These are phyloP conservation scores for Pandemis corylana DNA, from an alignment of 2,888 invertebrate species.

Conservation along the genomic window DNA sequence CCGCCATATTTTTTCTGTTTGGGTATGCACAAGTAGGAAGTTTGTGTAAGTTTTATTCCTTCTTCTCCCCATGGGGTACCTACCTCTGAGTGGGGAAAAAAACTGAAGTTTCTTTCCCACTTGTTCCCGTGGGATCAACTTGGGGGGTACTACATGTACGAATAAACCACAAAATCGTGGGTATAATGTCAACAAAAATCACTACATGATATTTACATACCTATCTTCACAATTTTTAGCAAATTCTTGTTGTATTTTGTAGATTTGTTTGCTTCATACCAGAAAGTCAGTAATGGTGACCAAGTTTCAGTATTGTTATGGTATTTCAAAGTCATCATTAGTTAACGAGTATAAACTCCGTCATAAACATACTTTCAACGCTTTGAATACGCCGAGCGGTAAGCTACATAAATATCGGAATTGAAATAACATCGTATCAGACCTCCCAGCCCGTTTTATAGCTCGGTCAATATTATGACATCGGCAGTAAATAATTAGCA, in stretches of 20 bases:
- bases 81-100: neutral
- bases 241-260: neutral
- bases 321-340: slow-evolving; percentile 40
- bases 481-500: slow-evolving; percentile 37
- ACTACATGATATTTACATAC: no score
- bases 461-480: slow-evolving; percentile 46
- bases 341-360: slow-evolving; percentile 49
- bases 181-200: neutral
- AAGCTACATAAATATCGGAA: slow-evolving; percentile 46
- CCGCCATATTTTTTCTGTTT: neutral
- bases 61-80: neutral
- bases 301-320: slow-evolving; percentile 9
- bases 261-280: neutral
- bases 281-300: neutral
- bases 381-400: slow-evolving; percentile 42
- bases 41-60: neutral
- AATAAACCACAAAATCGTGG: neutral
- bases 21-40: neutral
- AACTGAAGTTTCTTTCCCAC: slow-evolving; percentile 1
- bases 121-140: neutral
- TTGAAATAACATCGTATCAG: slow-evolving; percentile 55
- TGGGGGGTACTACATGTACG: neutral
- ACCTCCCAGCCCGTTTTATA: slow-evolving; percentile 55
- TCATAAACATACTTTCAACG: slow-evolving; percentile 52
- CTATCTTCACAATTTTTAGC: no score